Base-by-base conservation (phyloP, 2,113 vertebrate species). In the Melanotaenia duboulayi region DNA sequence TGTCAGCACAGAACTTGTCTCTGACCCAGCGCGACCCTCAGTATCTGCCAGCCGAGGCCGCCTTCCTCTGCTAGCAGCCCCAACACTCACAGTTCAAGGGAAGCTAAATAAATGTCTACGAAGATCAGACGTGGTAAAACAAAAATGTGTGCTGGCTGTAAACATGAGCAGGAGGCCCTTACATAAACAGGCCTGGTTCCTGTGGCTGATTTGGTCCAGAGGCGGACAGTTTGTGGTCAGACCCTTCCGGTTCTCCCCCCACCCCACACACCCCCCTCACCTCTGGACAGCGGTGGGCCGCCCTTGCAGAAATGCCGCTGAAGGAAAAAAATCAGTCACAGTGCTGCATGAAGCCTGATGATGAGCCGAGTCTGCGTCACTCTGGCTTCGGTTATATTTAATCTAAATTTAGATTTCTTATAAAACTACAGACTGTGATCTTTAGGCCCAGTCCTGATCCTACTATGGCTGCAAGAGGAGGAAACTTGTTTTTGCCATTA, bases 81-180 rank as follows among this genome's bases (percentile, higher is more conserved):
- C 28, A 65, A 78, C 84, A 78, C 86, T 89, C 87, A 82, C 80
- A 80, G 89, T 91, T 87, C 83, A 87, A 91, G 79, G 70, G 68
- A 89, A 84, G 76, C 72, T 82, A 88, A 92, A 92, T 89, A 89
- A 89, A 91, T 89, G 78, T 82, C n/a, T 2, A 22, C 71, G 85
- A 76, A 88, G 88, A 85, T 91, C 71, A 81, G 80, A 90, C 78
- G 20, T 69, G 85, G 66, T 77, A 80, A 87, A 89, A 86, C 84
- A 89, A 88, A 91, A 91, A 91, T 85, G 88, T 89, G 88, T 83
- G 76, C 83, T 68, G 78, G 87, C 80, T 90, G 83, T 91, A 92
- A 92, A 92, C 87, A 90, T 72, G 69, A 74, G 66, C 81, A 58
- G 78, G 89, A 86, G 85, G 88, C 66, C 62, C 87, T 91, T 90